Evolutionary conservation across 2,888 invertebrate species (phyloP).

Genomic region (Helleia helle): DNA sequence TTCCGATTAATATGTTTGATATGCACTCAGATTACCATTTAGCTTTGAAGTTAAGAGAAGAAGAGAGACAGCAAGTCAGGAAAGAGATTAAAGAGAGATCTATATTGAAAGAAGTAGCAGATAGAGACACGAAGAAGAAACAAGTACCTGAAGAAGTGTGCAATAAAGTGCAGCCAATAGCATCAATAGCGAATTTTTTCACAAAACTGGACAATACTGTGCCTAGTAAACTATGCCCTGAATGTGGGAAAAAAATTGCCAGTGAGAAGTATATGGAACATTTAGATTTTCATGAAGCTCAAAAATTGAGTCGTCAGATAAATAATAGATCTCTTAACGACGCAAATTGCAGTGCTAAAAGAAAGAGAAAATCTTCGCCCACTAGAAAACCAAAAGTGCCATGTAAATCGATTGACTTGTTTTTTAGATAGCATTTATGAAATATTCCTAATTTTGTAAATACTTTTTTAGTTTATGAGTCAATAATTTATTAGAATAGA

Average conservation of each 20-base stretch:
- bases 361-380: constrained; percentile 53
- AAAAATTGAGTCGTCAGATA: constrained; percentile 79
- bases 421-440: constrained; percentile 40
- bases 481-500: too few species aligned
- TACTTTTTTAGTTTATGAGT: too few species aligned
- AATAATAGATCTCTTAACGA: constrained; percentile 50
- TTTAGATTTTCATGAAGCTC: constrained; percentile 89
- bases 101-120: constrained; percentile 26
- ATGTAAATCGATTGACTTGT: constrained; percentile 54
- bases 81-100: constrained; percentile 26
- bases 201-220: constrained; percentile 49
- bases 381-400: constrained; percentile 47
- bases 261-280: constrained; percentile 80
- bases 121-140: constrained; percentile 23
- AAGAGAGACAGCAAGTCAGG: constrained; percentile 53
- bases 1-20: constrained; percentile 72
- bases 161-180: constrained; percentile 32
- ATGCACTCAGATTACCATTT: constrained; percentile 85
- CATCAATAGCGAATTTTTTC: constrained; percentile 55
- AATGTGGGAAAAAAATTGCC: constrained; percentile 79
- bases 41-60: constrained; percentile 77
- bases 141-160: constrained; percentile 14
- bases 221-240: constrained; percentile 73
- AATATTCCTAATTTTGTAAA: too few species aligned
- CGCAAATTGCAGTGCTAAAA: constrained; percentile 31